Evolutionary conservation across 1,140 invertebrate species (phyloP).

Genomic region (Theocolax elegans): DNA sequence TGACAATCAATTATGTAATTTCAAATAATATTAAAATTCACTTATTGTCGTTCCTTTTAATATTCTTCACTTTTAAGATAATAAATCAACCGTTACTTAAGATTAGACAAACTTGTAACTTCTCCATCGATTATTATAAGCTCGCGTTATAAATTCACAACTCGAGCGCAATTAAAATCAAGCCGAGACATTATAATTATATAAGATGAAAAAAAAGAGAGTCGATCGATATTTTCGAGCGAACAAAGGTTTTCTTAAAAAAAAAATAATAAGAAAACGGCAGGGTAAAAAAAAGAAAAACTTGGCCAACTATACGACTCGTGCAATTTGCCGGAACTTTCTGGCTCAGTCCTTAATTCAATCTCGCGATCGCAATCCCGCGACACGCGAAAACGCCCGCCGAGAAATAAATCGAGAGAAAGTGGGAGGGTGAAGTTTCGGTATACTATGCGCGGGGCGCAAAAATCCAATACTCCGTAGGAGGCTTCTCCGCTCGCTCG

Average conservation of each 20-base stretch:
- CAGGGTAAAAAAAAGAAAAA: neutral
- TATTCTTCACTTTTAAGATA: too few species aligned
- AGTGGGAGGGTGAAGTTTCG: neutral
- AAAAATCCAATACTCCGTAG: neutral
- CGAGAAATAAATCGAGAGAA: slow-evolving; percentile 4
- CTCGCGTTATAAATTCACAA: neutral
- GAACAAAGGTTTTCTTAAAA: neutral
- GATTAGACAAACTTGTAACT: too few species aligned
- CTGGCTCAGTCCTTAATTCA: neutral
- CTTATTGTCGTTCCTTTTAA: too few species aligned
- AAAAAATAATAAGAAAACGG: neutral
- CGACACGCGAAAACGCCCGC: neutral
- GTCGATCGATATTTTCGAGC: neutral
- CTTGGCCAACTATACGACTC: neutral
- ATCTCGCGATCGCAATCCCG: slow-evolving; percentile 8
- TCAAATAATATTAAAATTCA: too few species aligned
- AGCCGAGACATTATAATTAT: neutral
- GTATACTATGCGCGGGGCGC: too few species aligned
- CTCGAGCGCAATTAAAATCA: neutral
- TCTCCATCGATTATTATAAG: too few species aligned
- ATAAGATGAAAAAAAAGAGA: too few species aligned
- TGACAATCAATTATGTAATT: too few species aligned
- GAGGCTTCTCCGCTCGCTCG: too few species aligned
- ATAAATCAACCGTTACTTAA: too few species aligned
- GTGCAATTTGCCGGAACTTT: slow-evolving; percentile 8